Evolutionary conservation across 2,888 invertebrate species (phyloP).

Genomic region (Leucoma salicis): DNA sequence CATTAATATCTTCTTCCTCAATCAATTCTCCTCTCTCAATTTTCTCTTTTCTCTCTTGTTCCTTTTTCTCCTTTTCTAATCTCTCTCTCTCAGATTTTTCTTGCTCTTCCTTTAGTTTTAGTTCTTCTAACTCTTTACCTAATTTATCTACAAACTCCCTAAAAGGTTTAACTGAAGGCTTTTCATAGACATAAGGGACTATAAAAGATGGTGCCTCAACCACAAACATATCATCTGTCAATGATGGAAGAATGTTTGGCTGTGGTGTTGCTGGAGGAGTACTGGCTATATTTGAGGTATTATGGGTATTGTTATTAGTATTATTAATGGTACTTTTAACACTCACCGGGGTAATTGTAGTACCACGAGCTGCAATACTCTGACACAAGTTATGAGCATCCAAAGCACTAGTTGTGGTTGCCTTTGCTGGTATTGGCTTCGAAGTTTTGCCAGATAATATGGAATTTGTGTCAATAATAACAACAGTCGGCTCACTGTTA

Average conservation of each 20-base stretch:
- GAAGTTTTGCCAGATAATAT: slow-evolving; percentile 66
- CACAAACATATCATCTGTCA: slow-evolving; percentile 96
- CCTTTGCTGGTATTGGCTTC: slow-evolving; percentile 43
- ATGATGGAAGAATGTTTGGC: slow-evolving; percentile 86
- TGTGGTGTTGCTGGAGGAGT: slow-evolving; percentile 44
- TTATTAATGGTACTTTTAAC: slow-evolving; percentile 35
- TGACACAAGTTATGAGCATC: slow-evolving; percentile 71
- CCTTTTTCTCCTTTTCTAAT: slow-evolving; percentile 59
- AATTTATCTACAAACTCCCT: slow-evolving; percentile 87
- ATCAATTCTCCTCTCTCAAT: slow-evolving; percentile 58
- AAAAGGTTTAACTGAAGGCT: slow-evolving; percentile 91
- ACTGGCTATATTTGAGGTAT: slow-evolving; percentile 4
- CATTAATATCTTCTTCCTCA: slow-evolving; percentile 52
- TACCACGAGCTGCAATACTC: slow-evolving; percentile 74
- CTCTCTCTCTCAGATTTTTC: slow-evolving; percentile 59
- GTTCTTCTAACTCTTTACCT: slow-evolving; percentile 83
- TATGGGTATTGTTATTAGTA: neutral
- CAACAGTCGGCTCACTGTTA: slow-evolving; percentile 89
- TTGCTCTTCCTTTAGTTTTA: slow-evolving; percentile 64
- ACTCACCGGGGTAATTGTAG: slow-evolving; percentile 81
- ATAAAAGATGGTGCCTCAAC: slow-evolving; percentile 96
- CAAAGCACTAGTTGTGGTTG: slow-evolving; percentile 44
- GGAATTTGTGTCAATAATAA: slow-evolving; percentile 93
- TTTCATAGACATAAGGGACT: slow-evolving; percentile 96
- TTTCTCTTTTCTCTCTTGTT: slow-evolving; percentile 33